Evolutionary conservation across 2,113 vertebrate genomes (phyloP), one percentile per base, ranked within the genome.

Genomic region (Ibidorhyncha struthersii): DNA sequence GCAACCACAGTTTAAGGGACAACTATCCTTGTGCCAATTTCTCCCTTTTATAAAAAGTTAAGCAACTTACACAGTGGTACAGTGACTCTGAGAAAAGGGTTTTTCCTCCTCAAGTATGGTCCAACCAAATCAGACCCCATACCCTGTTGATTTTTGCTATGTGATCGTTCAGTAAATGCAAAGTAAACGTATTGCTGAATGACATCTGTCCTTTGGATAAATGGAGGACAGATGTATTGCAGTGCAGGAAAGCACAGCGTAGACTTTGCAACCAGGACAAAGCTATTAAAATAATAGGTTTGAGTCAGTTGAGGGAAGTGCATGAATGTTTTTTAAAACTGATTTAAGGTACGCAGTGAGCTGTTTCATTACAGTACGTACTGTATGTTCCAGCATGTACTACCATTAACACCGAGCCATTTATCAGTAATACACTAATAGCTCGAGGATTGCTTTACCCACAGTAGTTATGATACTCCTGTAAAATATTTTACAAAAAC

Each of bases 201-300:
- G 89, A 53, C 83, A 92, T 55, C 95, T 93, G 92, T 95, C 76
- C 86, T 56, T 61, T 40, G 72, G 85, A 74, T 79, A 84, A 84
- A 76, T 0, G 1, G 81, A 82, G 82, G 88, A 59, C 91, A 95
- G 92, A 67, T 40, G 80, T 40, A 55, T 61, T 55, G 61, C 83
- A 43, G 72, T 12, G 52, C 70, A 47, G 77, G 84, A 27, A 79
- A 89, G 90, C 41, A 59, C 50, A 59, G 32, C 1, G 2, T 13
- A 86, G 56, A 52, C 61, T 93, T 92, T 84, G 52, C 55, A 65
- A 76, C 56, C 73, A 82, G 80, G 83, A 95, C 52, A 91, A 65
- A 91, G 69, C 72, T 80, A 82, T 90, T 81, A 83, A 81, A 81
- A 59, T 55, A 65, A 40, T 38, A 72, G 55, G 16, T 67, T 92